Conservation (phyloP, 2,888 invertebrate species). For the Dysmachus trigonus region DNA sequence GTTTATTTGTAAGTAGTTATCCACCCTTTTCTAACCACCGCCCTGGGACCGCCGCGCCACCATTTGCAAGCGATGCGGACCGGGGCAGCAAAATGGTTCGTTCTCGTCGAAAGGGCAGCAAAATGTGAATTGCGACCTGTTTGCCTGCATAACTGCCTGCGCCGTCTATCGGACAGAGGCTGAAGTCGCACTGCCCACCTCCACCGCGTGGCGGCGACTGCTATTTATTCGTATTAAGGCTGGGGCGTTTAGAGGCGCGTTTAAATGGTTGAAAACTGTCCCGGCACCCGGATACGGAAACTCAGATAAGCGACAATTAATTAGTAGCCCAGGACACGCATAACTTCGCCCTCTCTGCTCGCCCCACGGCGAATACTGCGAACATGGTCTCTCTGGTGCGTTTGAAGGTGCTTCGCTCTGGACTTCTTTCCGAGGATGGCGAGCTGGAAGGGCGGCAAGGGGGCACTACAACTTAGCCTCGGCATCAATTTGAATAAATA, state of each 20-base stretch:
- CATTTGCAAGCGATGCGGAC: background rate
- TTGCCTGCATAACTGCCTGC: conserved; percentile 10
- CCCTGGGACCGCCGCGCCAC: background rate
- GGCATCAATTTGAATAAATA: background rate
- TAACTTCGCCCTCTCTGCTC: background rate
- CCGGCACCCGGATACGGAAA: background rate
- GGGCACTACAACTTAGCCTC: background rate
- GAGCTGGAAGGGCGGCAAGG: background rate
- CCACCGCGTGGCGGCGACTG: background rate
- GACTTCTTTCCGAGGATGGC: background rate
- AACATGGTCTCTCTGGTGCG: background rate
- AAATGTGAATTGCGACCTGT: conserved; percentile 32
- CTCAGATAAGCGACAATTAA: conserved; percentile 48
- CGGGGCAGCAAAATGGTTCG: background rate
- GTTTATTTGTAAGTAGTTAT: conserved; percentile 39
- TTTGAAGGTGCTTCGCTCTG: background rate
- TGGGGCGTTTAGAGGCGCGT: conserved; percentile 44
- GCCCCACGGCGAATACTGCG: background rate
- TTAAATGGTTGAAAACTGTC: conserved; percentile 47
- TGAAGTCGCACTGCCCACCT: conserved; percentile 30
- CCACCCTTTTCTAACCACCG: conserved; percentile 26
- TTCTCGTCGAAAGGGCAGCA: conserved; percentile 8
- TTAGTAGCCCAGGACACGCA: conserved; percentile 11
- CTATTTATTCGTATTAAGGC: conserved; percentile 44
- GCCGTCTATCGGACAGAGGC: background rate